Evolutionary conservation across 2,888 invertebrate genomes (phyloP).

Genomic region (Tanypteryx hageni): DNA sequence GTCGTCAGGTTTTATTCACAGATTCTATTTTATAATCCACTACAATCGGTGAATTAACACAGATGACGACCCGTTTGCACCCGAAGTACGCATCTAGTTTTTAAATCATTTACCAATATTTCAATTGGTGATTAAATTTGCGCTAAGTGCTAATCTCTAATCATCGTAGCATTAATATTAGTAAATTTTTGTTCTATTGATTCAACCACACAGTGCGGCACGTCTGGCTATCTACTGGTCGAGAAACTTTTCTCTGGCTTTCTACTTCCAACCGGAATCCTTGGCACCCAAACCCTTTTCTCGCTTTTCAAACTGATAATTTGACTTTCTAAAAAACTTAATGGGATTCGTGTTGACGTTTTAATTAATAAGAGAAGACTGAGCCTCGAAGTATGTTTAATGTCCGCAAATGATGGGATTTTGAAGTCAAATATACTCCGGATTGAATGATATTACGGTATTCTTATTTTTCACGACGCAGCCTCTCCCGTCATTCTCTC

Average conservation of each 20-base stretch:
- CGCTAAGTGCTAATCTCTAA: too few species aligned
- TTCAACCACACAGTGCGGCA: neutral
- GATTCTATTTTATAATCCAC: too few species aligned
- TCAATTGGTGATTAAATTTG: too few species aligned
- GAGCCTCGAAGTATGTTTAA: neutral
- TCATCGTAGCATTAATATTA: too few species aligned
- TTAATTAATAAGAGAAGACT: neutral
- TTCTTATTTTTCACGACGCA: neutral
- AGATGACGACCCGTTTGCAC: too few species aligned
- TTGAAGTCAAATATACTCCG: neutral
- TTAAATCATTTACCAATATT: too few species aligned
- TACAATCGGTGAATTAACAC: too few species aligned
- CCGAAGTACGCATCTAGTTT: too few species aligned
- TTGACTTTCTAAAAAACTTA: conserved; percentile 12
- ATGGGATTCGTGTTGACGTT: conserved; percentile 19
- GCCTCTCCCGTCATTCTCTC: neutral
- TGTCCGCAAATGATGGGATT: neutral
- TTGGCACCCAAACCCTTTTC: neutral
- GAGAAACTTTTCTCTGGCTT: neutral
- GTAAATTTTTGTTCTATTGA: neutral
- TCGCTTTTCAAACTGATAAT: neutral
- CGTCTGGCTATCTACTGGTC: neutral
- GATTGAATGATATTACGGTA: neutral
- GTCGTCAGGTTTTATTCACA: too few species aligned
- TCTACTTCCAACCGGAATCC: neutral